Percentiles rank a stretch among this genome's conserved stretches.
phyloP scores from a whole-genome alignment of 2,113 vertebrate species.

The Myrmophylax atrothorax region DNA sequence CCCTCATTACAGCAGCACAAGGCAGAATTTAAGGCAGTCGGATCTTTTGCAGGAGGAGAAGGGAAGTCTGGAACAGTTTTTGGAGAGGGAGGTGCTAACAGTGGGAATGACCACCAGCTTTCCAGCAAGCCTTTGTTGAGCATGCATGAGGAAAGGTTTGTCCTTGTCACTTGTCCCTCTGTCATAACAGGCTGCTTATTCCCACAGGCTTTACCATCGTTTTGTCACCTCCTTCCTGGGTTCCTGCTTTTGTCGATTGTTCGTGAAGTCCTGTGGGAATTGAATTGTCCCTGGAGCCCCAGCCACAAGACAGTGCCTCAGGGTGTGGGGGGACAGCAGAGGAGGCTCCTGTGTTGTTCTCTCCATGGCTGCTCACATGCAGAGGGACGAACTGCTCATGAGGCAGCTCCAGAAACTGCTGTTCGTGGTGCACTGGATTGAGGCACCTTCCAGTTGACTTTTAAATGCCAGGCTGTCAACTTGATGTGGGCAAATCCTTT shows the following conservation, averaged over 20 bases:
- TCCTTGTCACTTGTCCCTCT: constrained; percentile 11
- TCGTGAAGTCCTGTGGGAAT: neutral
- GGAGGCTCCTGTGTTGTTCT: neutral
- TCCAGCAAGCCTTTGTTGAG: neutral
- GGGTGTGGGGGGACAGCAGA: neutral
- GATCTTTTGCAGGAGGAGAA: neutral
- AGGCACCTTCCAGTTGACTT: neutral
- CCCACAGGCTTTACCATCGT: neutral
- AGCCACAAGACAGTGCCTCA: neutral
- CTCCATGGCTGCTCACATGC: neutral
- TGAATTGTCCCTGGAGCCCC: neutral
- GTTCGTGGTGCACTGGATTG: rapidly evolving
- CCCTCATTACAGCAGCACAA: neutral
- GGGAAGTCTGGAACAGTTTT: neutral
- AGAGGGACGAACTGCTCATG: rapidly evolving
- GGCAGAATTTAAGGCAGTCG: neutral
- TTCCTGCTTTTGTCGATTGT: neutral
- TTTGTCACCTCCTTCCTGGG: constrained; percentile 26
- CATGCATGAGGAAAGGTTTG: neutral
- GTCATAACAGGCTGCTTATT: neutral
- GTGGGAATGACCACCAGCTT: neutral
- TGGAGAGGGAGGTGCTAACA: neutral
- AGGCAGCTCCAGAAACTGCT: neutral
- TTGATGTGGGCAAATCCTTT: neutral
- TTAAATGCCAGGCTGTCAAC: neutral